Evolutionary conservation across 2,888 invertebrate genomes (phyloP).

Genomic region (Euphydryas editha): DNA sequence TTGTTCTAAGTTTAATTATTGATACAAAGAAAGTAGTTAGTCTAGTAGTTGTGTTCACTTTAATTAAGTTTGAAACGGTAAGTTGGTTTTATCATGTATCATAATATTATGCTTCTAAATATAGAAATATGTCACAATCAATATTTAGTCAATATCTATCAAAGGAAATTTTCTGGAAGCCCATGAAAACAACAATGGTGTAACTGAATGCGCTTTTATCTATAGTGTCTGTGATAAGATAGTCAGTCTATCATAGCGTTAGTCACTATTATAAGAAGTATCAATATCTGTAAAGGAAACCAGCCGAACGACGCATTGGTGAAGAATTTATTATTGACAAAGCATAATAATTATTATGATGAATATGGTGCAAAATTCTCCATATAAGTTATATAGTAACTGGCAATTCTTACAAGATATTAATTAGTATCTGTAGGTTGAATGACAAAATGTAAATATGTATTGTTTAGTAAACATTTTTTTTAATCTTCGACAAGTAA

Average conservation of each 20-base stretch:
- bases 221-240: constrained; percentile 49
- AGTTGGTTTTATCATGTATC: too few relatives aligned
- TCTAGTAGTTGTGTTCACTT: too few relatives aligned
- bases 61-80: too few relatives aligned
- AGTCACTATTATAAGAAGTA: constrained; percentile 41
- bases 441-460: too few relatives aligned
- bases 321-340: constrained; percentile 21
- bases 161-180: constrained; percentile 8
- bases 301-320: constrained; percentile 13
- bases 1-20: too few relatives aligned
- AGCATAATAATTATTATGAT: constrained; percentile 13
- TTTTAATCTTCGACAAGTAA: too few relatives aligned
- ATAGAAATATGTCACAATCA: neutral
- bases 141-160: neutral
- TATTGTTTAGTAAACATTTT: too few relatives aligned
- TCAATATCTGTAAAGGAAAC: constrained; percentile 24
- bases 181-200: constrained; percentile 25
- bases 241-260: constrained; percentile 37
- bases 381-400: neutral
- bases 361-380: neutral
- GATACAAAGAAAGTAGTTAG: too few relatives aligned
- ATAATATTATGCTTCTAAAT: too few relatives aligned
- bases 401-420: neutral
- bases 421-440: too few relatives aligned
- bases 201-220: constrained; percentile 51